phyloP scores from a whole-genome alignment of 2,797 vertebrate genomes.

The Sebastes vulpes region DNA sequence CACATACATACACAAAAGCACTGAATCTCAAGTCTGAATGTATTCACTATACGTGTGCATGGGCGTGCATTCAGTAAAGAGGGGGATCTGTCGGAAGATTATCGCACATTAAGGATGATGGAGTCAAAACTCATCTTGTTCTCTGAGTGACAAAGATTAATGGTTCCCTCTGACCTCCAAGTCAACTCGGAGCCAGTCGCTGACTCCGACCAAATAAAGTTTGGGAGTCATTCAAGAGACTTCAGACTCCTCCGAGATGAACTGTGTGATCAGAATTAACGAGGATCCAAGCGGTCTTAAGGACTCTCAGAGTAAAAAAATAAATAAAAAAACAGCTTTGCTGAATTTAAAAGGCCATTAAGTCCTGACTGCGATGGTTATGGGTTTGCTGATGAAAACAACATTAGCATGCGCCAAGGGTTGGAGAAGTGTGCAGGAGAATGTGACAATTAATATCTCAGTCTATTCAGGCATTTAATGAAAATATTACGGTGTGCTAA shows the following conservation, averaged over 20 bases:
- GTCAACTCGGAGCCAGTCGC: constrained; percentile 47
- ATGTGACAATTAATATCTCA: constrained; percentile 75
- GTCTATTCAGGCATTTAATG: constrained; percentile 79
- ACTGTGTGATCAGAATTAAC: constrained; percentile 71
- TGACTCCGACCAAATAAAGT: constrained; percentile 63
- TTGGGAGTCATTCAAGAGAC: constrained; percentile 50
- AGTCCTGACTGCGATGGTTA: constrained; percentile 42
- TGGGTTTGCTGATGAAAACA: constrained; percentile 61
- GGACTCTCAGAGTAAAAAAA: constrained; percentile 34
- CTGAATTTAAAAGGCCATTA: constrained; percentile 73
- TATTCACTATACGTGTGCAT: background rate
- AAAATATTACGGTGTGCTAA: constrained; percentile 65
- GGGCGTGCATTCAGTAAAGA: background rate
- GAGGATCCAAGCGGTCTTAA: constrained; percentile 59
- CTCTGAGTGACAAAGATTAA: constrained; percentile 72
- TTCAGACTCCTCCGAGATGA: constrained; percentile 50
- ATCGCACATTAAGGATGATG: constrained; percentile 48
- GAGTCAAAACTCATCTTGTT: constrained; percentile 44
- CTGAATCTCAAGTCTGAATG: background rate
- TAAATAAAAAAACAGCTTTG: constrained; percentile 2
- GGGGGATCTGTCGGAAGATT: constrained; percentile 10
- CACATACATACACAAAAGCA: background rate
- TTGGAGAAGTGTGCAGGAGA: constrained; percentile 45
- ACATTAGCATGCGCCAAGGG: constrained; percentile 72
- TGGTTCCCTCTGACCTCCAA: constrained; percentile 60